Base-by-base conservation (phyloP, 2,113 vertebrate species). In the Chlorocebus sabaeus region DNA sequence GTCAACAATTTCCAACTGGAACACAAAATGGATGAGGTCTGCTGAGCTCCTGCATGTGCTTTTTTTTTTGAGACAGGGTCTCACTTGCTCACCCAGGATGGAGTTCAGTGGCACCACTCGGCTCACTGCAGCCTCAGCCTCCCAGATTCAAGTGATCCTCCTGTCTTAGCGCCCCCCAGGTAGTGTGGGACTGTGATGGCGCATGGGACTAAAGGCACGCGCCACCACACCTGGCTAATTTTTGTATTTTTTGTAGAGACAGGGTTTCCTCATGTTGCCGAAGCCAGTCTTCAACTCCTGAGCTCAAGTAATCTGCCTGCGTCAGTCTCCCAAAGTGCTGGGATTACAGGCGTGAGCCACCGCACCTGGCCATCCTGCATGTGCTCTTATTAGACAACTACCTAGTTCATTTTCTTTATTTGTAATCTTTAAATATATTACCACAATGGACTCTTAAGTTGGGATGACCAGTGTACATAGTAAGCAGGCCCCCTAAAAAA, bases 1-100 rank as follows among this genome's bases (percentile, higher is more conserved):
- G 14, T 78, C 23, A 88, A 88, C 59, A 86, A 61, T 93, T 81
- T 96, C 57, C 59, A 64, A 59, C 86, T 80, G 92, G 38, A 83
- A 52, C 35, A 88, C 38, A 88, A 72, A 84, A 61, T 22, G 16
- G 23, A n/a, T 72, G 14, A 64, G 9, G 10, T 80, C 27, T 70
- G 43, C 73, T 55, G 20, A 85, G 43, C 6, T 85, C 64, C 67
- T 73, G 43, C 5, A 20, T 50, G 25, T 91, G 35, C 72, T 22
- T 68, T 68, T 68, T 68, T 67, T 32, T 16, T 32, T 6, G 30
- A 6, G 32, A 35, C 16, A 35, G 32, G 14, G 32, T 68, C 67
- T 68, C 67, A 68, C 32, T 35, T 35, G 32, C 32, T 68, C 16
- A 68, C 67, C 67, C 67, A 68, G 30, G 64, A 35, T 68, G 32